Evolutionary conservation across 1,140 invertebrate species (phyloP).

Genomic region (Caenorhabditis latens): DNA sequence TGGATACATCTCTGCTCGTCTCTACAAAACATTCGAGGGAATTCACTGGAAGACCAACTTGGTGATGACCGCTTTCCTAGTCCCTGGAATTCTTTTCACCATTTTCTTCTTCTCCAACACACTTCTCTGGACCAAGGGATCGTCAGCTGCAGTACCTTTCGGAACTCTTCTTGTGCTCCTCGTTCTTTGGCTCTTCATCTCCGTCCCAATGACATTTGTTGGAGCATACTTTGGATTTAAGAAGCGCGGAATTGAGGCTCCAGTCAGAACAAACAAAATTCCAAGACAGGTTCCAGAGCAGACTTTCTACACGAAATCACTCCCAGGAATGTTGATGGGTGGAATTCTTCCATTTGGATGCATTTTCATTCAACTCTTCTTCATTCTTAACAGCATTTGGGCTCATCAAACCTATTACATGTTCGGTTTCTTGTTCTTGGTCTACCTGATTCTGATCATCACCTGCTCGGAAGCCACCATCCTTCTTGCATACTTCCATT

Average conservation of each 20-base stretch:
- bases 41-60: slow-evolving; percentile 99
- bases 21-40: slow-evolving; percentile 97
- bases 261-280: slow-evolving; percentile 97
- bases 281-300: slow-evolving; percentile 97
- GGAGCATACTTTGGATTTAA: slow-evolving; percentile 98
- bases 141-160: slow-evolving; percentile 91
- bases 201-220: slow-evolving; percentile 95
- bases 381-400: slow-evolving; percentile 97
- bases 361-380: slow-evolving; percentile 99
- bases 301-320: slow-evolving; percentile 93
- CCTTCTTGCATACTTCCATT: slow-evolving; percentile 96
- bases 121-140: slow-evolving; percentile 92
- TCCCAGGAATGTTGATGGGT: slow-evolving; percentile 91
- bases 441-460: slow-evolving; percentile 95
- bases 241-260: slow-evolving; percentile 92
- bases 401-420: slow-evolving; percentile 98
- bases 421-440: slow-evolving; percentile 98
- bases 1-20: slow-evolving; percentile 92
- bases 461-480: slow-evolving; percentile 99
- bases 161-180: slow-evolving; percentile 95
- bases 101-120: slow-evolving; percentile 97
- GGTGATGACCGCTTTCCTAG: slow-evolving; percentile 91
- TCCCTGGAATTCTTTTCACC: slow-evolving; percentile 92
- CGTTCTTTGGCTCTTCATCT: slow-evolving; percentile 97
- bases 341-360: slow-evolving; percentile 98